A percentile compares a stretch with the other conserved stretches of the same genome.
phyloP scores from a whole-genome alignment of 2,797 vertebrate genomes.

The Merluccius polli region DNA sequence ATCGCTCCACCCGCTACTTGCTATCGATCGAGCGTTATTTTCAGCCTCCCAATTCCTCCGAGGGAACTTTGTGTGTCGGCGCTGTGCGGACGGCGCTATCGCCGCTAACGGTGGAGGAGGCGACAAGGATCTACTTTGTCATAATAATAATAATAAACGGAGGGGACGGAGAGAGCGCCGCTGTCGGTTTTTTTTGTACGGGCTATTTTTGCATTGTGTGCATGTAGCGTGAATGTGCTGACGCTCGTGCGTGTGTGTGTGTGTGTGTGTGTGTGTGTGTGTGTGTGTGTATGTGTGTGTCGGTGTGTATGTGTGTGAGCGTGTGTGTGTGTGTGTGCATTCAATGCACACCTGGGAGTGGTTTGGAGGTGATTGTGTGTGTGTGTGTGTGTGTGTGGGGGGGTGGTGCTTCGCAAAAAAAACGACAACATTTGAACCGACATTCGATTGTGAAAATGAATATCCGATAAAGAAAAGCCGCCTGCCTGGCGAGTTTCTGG shows the following conservation, averaged over 20 bases:
- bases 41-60: conserved; percentile 32
- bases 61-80: conserved; percentile 47
- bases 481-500: too few species aligned
- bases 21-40: conserved; percentile 64
- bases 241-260: conserved; percentile 3
- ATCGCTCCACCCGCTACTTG: conserved; percentile 47
- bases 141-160: too few species aligned
- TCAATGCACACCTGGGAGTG: not conserved
- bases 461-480: too few species aligned
- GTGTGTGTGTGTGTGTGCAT: not conserved
- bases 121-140: conserved; percentile 17
- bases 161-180: not conserved
- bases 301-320: conserved; percentile 18
- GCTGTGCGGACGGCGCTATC: not conserved
- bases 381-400: not conserved
- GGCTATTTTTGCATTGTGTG: not conserved
- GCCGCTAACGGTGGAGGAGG: not conserved
- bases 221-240: conserved; percentile 1
- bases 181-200: not conserved
- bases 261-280: conserved; percentile 17
- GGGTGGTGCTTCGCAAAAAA: too few species aligned
- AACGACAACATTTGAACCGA: too few species aligned
- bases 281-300: not conserved
- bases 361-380: not conserved
- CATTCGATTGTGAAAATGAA: too few species aligned